Conservation (phyloP, 2,113 vertebrate species). For the Tenrec ecaudatus region DNA sequence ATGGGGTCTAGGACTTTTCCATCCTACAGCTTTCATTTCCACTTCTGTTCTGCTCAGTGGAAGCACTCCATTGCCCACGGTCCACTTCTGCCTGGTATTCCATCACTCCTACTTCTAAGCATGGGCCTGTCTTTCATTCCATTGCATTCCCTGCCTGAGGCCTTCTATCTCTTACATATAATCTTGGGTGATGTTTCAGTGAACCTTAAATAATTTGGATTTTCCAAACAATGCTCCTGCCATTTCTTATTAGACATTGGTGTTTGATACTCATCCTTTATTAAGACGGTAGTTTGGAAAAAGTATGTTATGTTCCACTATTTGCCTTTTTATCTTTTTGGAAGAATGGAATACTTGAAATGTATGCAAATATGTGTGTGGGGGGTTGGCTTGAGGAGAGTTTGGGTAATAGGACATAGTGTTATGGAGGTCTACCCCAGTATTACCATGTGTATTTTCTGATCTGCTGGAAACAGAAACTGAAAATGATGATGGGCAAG, state of each 20-base stretch:
- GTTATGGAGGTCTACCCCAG: not conserved
- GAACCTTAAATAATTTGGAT: not conserved
- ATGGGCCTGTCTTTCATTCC: not conserved
- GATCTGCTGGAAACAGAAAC: not conserved
- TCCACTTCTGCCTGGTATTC: not conserved
- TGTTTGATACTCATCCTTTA: conserved; percentile 10
- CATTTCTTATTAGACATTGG: conserved; percentile 23
- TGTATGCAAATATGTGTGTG: not conserved
- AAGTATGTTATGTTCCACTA: not conserved
- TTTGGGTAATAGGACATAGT: not conserved
- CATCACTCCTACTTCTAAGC: not conserved
- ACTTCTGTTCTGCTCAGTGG: not conserved
- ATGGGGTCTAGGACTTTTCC: not conserved
- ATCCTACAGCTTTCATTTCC: not conserved
- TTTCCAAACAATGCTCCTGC: not conserved
- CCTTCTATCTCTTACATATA: not conserved
- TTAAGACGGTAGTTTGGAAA: conserved; percentile 32
- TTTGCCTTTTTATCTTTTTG: conserved; percentile 1
- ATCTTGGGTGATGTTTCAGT: conserved; percentile 37
- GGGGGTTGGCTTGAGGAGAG: not conserved
- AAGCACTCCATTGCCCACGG: not conserved
- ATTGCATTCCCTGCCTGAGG: not conserved
- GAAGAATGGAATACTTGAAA: conserved; percentile 21
- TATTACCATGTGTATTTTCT: not conserved
- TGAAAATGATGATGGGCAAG: not conserved